Evolutionary conservation across 1,140 invertebrate species (phyloP).

Genomic region (Cardiocondyla obscurior): DNA sequence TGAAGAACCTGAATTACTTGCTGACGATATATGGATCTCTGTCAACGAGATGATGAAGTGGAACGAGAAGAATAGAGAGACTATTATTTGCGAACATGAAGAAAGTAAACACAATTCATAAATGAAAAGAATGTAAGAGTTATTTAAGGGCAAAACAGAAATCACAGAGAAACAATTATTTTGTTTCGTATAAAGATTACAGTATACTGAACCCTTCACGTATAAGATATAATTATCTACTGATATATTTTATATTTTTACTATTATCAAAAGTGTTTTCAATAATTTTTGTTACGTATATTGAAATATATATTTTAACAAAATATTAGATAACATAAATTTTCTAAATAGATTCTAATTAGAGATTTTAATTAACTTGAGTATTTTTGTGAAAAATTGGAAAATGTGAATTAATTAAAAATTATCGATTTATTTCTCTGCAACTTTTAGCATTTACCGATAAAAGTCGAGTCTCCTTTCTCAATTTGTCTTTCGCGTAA

Average conservation of each 20-base stretch:
- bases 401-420: no score
- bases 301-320: not conserved
- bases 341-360: no score
- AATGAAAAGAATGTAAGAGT: not conserved
- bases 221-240: not conserved
- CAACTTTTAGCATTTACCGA: not conserved
- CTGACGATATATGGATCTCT: slow-evolving; percentile 3
- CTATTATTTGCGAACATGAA: not conserved
- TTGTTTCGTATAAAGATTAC: not conserved
- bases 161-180: not conserved
- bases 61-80: not conserved
- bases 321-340: not conserved
- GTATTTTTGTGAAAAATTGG: no score
- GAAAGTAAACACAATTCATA: not conserved
- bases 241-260: not conserved
- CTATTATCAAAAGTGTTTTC: not conserved
- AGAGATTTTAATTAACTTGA: no score
- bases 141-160: not conserved
- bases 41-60: not conserved
- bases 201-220: no score
- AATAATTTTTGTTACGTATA: not conserved
- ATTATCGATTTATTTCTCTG: no score
- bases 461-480: not conserved
- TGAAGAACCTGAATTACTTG: slow-evolving; percentile 4
- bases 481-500: not conserved